Evolutionary conservation across 1,140 invertebrate genomes (phyloP).

Genomic region (Teleopsis dalmanni): DNA sequence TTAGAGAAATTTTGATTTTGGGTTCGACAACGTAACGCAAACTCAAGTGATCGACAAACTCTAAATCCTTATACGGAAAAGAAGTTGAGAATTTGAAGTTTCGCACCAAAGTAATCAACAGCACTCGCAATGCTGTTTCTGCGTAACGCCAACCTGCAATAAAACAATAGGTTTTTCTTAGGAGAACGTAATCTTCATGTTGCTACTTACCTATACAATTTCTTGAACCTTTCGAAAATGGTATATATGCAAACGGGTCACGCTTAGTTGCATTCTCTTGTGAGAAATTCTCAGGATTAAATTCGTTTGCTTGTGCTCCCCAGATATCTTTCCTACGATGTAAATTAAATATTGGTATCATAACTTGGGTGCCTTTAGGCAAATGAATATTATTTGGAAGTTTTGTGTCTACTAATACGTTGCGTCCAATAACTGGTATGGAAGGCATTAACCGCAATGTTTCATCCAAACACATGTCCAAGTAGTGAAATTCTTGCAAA

Average conservation of each 20-base stretch:
- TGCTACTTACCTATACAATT: conserved; percentile 29
- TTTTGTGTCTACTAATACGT: neutral
- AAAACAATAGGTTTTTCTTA: neutral
- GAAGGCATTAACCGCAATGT: conserved; percentile 46
- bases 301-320: conserved; percentile 30
- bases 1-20: neutral
- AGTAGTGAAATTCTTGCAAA: conserved; percentile 52
- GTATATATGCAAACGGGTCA: conserved; percentile 34
- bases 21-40: conserved; percentile 1
- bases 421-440: conserved; percentile 16
- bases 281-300: conserved; percentile 39
- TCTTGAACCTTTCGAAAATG: conserved; percentile 35
- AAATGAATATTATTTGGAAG: conserved; percentile 21
- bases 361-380: conserved; percentile 24
- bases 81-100: conserved; percentile 5
- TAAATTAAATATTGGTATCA: conserved; percentile 25
- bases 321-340: conserved; percentile 30
- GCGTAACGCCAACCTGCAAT: conserved; percentile 4
- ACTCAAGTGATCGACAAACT: neutral
- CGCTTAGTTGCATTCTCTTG: conserved; percentile 22
- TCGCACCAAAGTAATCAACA: neutral
- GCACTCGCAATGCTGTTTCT: neutral
- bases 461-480: conserved; percentile 57
- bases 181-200: neutral
- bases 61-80: conserved; percentile 1